These are phyloP conservation scores for Gallinago paraguaiae DNA, from an alignment of 2,113 vertebrate genomes.

Conservation along the genomic window DNA sequence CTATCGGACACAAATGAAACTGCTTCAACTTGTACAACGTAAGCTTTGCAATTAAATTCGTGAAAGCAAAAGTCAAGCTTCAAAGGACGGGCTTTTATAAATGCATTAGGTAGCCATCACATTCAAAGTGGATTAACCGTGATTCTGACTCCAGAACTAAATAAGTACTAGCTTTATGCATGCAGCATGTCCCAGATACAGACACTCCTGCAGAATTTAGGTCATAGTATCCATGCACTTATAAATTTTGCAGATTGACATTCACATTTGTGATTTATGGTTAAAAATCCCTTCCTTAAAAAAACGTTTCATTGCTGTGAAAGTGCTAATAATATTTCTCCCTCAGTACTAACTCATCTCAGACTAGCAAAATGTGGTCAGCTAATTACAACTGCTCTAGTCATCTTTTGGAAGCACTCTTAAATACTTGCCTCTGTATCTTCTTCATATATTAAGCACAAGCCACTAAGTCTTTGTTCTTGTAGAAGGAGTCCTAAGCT, in stretches of 20 bases:
- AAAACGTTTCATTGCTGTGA: neutral
- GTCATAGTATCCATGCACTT: rapidly evolving
- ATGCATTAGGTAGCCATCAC: rapidly evolving
- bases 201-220: neutral
- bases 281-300: neutral
- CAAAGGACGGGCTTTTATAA: neutral
- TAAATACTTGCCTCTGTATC: neutral
- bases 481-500: neutral
- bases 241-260: neutral
- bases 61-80: neutral
- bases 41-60: neutral
- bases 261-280: neutral
- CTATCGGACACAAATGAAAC: neutral
- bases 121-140: neutral
- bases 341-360: neutral
- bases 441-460: neutral
- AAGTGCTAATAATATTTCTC: neutral
- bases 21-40: neutral
- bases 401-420: neutral
- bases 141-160: neutral
- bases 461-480: neutral
- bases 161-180: neutral
- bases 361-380: neutral
- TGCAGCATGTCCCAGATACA: neutral
- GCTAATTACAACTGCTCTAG: neutral